A percentile compares a stretch with the other conserved stretches of the same genome.
These are phyloP conservation scores for Microcaecilia unicolor DNA, from an alignment of 2,797 vertebrate genomes.

Conservation along the genomic window DNA sequence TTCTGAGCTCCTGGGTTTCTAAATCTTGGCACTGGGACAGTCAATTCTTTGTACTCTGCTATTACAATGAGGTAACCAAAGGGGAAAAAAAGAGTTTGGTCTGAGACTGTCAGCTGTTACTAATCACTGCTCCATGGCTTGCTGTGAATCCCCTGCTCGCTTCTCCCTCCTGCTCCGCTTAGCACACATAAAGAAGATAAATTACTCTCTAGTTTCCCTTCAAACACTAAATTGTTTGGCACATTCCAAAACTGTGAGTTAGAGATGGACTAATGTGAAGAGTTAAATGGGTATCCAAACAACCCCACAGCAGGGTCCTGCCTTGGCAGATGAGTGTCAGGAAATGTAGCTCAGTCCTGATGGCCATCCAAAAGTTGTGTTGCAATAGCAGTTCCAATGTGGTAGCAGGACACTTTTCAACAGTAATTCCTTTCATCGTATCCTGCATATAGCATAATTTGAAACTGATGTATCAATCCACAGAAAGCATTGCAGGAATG, in stretches of 20 bases:
- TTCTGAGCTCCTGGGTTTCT: constrained; percentile 47
- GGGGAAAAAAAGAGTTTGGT: constrained; percentile 52
- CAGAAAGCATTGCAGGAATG: too few relatives aligned
- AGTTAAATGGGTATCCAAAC: constrained; percentile 51
- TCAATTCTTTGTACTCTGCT: constrained; percentile 59
- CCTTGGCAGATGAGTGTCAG: constrained; percentile 35
- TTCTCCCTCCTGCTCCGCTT: constrained; percentile 67
- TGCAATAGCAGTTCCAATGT: too few relatives aligned
- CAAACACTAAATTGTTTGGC: constrained; percentile 53
- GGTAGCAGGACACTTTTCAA: too few relatives aligned
- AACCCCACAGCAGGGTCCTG: constrained; percentile 26
- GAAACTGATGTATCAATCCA: too few relatives aligned
- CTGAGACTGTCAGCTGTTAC: constrained; percentile 65
- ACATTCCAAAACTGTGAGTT: constrained; percentile 56
- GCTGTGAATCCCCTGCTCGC: constrained; percentile 45
- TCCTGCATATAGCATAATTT: too few relatives aligned
- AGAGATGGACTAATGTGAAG: constrained; percentile 39
- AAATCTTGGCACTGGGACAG: constrained; percentile 61
- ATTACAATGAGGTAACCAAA: constrained; percentile 61
- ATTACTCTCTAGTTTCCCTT: constrained; percentile 54
- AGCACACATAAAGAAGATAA: constrained; percentile 69
- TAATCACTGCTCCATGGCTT: constrained; percentile 63
- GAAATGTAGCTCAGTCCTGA: too few relatives aligned
- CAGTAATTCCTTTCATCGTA: too few relatives aligned
- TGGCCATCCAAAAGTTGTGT: too few relatives aligned